phyloP scores from a whole-genome alignment of 2,113 vertebrate genomes.

The Cebidichthys violaceus region DNA sequence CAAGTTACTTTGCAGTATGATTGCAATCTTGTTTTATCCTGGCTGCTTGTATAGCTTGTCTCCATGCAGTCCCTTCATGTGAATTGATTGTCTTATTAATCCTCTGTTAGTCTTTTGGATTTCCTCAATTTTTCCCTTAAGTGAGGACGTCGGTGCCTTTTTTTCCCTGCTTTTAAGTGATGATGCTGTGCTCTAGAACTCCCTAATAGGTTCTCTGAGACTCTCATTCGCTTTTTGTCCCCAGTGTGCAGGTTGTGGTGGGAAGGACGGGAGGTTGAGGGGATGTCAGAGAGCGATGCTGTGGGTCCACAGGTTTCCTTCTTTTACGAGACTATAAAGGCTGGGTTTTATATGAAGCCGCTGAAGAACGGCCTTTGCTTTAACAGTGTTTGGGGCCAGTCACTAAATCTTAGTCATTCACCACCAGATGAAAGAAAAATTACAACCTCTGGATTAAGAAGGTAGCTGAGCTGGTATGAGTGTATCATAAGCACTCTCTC shows the following conservation, averaged over 20 bases:
- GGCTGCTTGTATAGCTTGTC: slow-evolving; percentile 14
- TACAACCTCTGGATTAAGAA: slow-evolving; percentile 63
- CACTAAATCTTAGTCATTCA: slow-evolving; percentile 82
- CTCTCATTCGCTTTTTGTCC: slow-evolving; percentile 50
- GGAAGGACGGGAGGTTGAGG: slow-evolving; percentile 61
- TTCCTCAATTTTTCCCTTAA: slow-evolving; percentile 49
- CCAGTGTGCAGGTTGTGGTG: slow-evolving; percentile 57
- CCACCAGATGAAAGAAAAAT: slow-evolving; percentile 69
- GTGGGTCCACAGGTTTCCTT: slow-evolving; percentile 80
- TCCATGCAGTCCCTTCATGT: slow-evolving; percentile 24
- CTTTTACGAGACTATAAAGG: slow-evolving; percentile 83
- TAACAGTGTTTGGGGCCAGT: slow-evolving; percentile 82
- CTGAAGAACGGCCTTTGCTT: slow-evolving; percentile 84
- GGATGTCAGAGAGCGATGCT: slow-evolving; percentile 74
- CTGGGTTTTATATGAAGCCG: slow-evolving; percentile 82
- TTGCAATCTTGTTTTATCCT: slow-evolving; percentile 15
- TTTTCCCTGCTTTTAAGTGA: slow-evolving; percentile 17
- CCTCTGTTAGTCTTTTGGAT: slow-evolving; percentile 41
- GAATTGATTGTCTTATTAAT: slow-evolving; percentile 58
- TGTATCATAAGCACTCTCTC: neutral
- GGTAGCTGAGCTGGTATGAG: slow-evolving; percentile 42
- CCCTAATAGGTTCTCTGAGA: slow-evolving; percentile 55
- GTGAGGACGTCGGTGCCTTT: slow-evolving; percentile 16
- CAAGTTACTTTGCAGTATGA: neutral
- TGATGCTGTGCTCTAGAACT: slow-evolving; percentile 62